A percentile compares a stretch with the other conserved stretches of the same genome.
phyloP scores from a whole-genome alignment of 2,797 vertebrate species.

The Mormyrops boulengeri region DNA sequence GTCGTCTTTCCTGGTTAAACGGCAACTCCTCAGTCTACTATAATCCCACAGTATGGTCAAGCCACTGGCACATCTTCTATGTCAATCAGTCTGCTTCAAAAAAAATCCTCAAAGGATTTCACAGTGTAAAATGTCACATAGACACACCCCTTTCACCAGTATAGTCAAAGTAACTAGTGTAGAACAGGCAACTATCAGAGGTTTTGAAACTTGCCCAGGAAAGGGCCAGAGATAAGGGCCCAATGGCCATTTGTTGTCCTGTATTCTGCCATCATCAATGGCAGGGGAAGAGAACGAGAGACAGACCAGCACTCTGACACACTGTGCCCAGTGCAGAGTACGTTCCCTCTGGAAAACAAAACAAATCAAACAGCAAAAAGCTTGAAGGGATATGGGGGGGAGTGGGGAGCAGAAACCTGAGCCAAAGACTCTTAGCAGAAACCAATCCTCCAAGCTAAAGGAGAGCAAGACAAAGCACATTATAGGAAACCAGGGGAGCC shows the following conservation, averaged over 20 bases:
- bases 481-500: conserved; percentile 19
- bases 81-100: conserved; percentile 23
- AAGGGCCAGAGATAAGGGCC: conserved; percentile 12
- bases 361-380: conserved; percentile 26
- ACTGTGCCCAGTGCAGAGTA: conserved; percentile 36
- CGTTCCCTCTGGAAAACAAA: conserved; percentile 42
- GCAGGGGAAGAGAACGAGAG: conserved; percentile 21
- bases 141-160: not conserved
- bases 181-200: conserved; percentile 8
- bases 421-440: conserved; percentile 26
- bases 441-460: conserved; percentile 28
- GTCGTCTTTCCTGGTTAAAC: conserved; percentile 22
- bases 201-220: not conserved
- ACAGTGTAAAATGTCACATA: conserved; percentile 46
- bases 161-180: conserved; percentile 30
- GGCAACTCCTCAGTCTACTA: conserved; percentile 14
- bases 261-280: conserved; percentile 16
- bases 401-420: conserved; percentile 14
- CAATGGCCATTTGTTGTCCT: conserved; percentile 15
- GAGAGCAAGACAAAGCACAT: conserved; percentile 26
- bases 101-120: conserved; percentile 40
- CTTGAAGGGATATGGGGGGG: conserved; percentile 8
- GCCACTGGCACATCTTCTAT: conserved; percentile 32
- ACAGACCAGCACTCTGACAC: conserved; percentile 22
- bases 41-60: conserved; percentile 27